Base-by-base conservation (phyloP, 2,113 vertebrate genomes). In the Notarius quadriscutis region DNA sequence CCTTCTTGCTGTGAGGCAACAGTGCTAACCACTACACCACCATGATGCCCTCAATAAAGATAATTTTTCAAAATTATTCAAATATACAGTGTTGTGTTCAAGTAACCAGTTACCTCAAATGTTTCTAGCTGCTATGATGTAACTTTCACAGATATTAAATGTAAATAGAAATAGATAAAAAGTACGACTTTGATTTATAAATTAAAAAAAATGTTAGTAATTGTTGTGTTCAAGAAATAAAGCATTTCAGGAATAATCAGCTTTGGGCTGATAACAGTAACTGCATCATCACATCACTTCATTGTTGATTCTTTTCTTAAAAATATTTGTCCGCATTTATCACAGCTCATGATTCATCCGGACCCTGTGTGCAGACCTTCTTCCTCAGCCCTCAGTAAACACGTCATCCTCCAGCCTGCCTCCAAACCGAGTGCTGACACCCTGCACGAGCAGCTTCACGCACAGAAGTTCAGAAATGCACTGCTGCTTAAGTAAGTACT, bases 381-480 rank as follows among this genome's bases (percentile, higher is more conserved):
- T 6, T 67, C 69, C n/a, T 62, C 78, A 41, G 55, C 57, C 20
- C 58, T 85, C 22, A 85, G 50, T 57, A 86, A 71, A 88, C 97
- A 99, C 91, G 96, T 97, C 0, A 97, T 97, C 74, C 94, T 99
- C 55, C 95, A 99, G 0, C 97, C 98, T 0, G 95, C 97, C 0
- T 96, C 97, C 51, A 95, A 95, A 83, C 98, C 97, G 94, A 98
- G 96, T 0, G 97, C 97, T 0, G 97, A 98, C 85, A 97, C 97
- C 90, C 96, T 99, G 27, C 91, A 96, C 78, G 96, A 97, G 81
- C 97, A 99, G 91, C 93, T 99, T 89, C 97, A 99, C 7, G 98
- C 97, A 1, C 98, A 99, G 91, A 99, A 97, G 86, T 99, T 99
- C 93, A 99, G 99, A 94, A 99, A 99, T 51, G 97, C 97, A 0